A percentile compares a stretch with the other conserved stretches of the same genome.
phyloP scores from a whole-genome alignment of 2,797 vertebrate species.

The Rhinophrynus dorsalis region DNA sequence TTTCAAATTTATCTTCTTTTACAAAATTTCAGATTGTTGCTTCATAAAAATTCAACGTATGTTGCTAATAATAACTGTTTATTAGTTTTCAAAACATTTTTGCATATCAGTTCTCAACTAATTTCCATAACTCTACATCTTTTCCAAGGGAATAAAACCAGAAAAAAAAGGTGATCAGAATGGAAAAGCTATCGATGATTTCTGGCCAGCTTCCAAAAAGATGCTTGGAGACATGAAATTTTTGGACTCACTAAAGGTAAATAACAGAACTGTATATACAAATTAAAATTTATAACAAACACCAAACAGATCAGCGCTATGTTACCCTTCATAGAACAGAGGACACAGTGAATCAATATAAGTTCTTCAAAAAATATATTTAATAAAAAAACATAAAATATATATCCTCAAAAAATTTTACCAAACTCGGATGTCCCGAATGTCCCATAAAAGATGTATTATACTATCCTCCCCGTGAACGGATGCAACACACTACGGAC shows the following conservation, averaged over 20 bases:
- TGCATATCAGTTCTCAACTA: slow-evolving; percentile 70
- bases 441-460: no score
- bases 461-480: no score
- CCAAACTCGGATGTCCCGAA: no score
- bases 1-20: slow-evolving; percentile 67
- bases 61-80: slow-evolving; percentile 64
- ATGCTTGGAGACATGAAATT: slow-evolving; percentile 57
- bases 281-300: no score
- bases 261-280: neutral
- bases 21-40: slow-evolving; percentile 68
- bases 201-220: slow-evolving; percentile 65
- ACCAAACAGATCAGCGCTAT: no score
- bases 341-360: no score
- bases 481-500: no score
- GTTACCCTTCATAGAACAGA: no score
- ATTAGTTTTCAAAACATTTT: slow-evolving; percentile 78
- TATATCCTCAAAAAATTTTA: no score
- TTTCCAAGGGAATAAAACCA: slow-evolving; percentile 66
- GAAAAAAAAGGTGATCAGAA: slow-evolving; percentile 64
- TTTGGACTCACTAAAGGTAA: slow-evolving; percentile 60
- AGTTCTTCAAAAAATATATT: no score
- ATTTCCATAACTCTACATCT: slow-evolving; percentile 72
- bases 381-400: no score
- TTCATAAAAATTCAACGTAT: slow-evolving; percentile 74
- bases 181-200: slow-evolving; percentile 60